phyloP scores from a whole-genome alignment of 2,113 vertebrate species.

The Limnothrissa miodon region DNA sequence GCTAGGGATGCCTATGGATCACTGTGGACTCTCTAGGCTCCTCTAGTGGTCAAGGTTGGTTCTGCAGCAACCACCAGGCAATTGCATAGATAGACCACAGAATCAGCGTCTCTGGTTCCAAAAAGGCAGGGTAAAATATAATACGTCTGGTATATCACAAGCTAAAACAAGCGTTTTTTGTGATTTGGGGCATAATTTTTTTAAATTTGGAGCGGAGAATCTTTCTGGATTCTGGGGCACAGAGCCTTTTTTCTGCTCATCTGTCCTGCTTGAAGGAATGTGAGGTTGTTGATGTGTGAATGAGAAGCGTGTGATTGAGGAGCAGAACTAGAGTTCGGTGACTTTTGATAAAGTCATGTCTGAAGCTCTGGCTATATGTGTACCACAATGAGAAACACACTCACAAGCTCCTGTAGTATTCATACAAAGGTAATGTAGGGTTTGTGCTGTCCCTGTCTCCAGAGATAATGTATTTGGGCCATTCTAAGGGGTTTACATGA shows the following conservation, averaged over 20 bases:
- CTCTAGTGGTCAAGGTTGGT: slow-evolving; percentile 19
- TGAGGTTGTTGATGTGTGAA: not conserved
- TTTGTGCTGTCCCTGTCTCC: not conserved
- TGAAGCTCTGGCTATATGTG: slow-evolving; percentile 1
- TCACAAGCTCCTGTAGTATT: slow-evolving; percentile 11
- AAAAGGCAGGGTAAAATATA: not conserved
- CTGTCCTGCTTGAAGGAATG: not conserved
- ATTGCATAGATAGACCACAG: not conserved
- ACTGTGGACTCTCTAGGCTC: not conserved
- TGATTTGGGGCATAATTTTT: not conserved
- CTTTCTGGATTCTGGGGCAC: not conserved
- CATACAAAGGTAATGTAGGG: not conserved
- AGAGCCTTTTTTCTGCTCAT: not conserved
- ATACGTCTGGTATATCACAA: not conserved
- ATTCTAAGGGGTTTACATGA: slow-evolving; percentile 69
- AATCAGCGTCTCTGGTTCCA: not conserved
- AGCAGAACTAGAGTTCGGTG: not conserved
- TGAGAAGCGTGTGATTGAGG: not conserved
- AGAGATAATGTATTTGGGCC: slow-evolving; percentile 24
- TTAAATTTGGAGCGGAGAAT: not conserved
- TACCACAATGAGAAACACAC: slow-evolving; percentile 26
- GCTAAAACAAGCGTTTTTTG: not conserved
- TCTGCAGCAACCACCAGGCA: not conserved
- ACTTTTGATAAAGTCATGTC: slow-evolving; percentile 13
- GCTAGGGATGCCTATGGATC: not conserved